Conservation (phyloP, 2,888 invertebrate species). For the Pomacea canaliculata region DNA sequence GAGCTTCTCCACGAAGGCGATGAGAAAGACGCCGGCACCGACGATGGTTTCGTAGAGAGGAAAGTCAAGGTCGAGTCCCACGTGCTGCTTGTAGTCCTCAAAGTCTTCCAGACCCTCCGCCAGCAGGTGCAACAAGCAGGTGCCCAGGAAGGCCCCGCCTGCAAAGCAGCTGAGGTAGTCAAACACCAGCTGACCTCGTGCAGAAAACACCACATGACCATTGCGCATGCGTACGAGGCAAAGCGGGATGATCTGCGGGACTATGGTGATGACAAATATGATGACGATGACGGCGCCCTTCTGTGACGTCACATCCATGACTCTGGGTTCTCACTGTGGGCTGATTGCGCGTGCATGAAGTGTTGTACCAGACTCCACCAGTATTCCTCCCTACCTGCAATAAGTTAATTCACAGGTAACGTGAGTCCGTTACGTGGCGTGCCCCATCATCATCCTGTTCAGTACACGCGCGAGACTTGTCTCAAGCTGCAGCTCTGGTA, state of each 20-base stretch:
- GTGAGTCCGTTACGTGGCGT: too few relatives aligned
- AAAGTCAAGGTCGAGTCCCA: constrained; percentile 39
- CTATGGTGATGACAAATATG: constrained; percentile 24
- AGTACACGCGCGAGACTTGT: too few relatives aligned
- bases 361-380: too few relatives aligned
- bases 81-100: constrained; percentile 39
- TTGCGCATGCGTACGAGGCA: constrained; percentile 19
- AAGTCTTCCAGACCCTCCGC: constrained; percentile 60
- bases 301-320: constrained; percentile 16
- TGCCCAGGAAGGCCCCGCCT: constrained; percentile 66
- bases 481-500: too few relatives aligned
- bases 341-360: too few relatives aligned
- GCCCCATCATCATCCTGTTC: too few relatives aligned
- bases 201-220: background rate
- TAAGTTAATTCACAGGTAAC: too few relatives aligned
- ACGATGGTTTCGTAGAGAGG: constrained; percentile 63
- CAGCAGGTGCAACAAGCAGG: constrained; percentile 63
- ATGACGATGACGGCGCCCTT: constrained; percentile 22
- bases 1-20: constrained; percentile 53
- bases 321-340: background rate
- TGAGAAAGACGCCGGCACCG: constrained; percentile 62
- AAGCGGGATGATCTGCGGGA: constrained; percentile 22
- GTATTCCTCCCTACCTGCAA: too few relatives aligned
- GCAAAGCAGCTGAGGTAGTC: constrained; percentile 51
- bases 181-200: constrained; percentile 12